phyloP scores from a whole-genome alignment of 2,888 invertebrate species.

The Eilema depressum region DNA sequence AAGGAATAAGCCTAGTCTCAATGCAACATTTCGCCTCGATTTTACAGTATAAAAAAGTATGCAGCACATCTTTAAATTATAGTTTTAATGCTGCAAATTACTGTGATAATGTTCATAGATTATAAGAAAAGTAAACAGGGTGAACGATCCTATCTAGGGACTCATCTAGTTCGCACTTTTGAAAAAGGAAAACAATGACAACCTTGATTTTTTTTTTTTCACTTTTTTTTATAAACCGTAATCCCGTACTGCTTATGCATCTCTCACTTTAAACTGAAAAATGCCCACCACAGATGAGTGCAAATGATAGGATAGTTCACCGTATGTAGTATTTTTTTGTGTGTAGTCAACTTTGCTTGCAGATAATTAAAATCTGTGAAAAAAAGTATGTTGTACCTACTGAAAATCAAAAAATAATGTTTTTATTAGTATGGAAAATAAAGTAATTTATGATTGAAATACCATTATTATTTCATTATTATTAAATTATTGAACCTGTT shows the following conservation, averaged over 20 bases:
- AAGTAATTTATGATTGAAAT: slow-evolving; percentile 33
- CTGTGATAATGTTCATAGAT: slow-evolving; percentile 58
- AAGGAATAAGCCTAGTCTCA: not conserved
- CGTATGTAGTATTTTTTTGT: slow-evolving; percentile 27
- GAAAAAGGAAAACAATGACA: not conserved
- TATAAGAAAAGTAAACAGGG: slow-evolving; percentile 45
- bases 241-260: not conserved
- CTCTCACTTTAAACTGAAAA: not conserved
- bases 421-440: slow-evolving; percentile 36
- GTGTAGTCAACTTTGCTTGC: slow-evolving; percentile 32
- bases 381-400: slow-evolving; percentile 22
- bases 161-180: not conserved
- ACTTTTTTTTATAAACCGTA: not conserved
- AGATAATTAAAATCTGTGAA: slow-evolving; percentile 20
- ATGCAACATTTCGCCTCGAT: not conserved
- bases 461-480: not conserved
- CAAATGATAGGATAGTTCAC: not conserved
- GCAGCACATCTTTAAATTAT: slow-evolving; percentile 32
- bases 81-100: slow-evolving; percentile 43
- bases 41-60: slow-evolving; percentile 20
- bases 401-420: slow-evolving; percentile 6
- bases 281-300: not conserved
- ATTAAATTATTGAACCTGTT: no score
- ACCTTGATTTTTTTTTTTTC: not conserved
- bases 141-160: not conserved